Evolutionary conservation across 1,140 invertebrate species (phyloP).

Genomic region (Dendroctonus ponderosae): DNA sequence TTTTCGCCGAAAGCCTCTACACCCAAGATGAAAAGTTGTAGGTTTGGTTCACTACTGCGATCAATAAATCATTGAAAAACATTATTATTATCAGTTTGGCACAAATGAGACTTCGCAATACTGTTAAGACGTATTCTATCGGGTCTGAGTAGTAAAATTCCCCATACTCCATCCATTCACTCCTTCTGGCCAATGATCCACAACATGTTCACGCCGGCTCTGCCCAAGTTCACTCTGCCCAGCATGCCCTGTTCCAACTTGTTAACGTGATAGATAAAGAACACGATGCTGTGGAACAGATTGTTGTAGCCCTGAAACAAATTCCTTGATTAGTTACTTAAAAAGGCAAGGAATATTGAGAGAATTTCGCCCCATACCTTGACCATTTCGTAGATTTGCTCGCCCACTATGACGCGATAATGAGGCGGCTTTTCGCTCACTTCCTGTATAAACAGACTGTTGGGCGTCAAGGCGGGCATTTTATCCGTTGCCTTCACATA

Average conservation of each 20-base stretch:
- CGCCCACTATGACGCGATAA: conserved; percentile 66
- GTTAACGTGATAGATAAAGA: conserved; percentile 77
- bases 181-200: conserved; percentile 61
- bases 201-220: conserved; percentile 74
- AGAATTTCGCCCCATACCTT: conserved; percentile 53
- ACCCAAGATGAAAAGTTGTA: conserved; percentile 56
- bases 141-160: not conserved
- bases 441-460: conserved; percentile 58
- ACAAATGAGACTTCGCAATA: too few species aligned
- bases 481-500: conserved; percentile 61
- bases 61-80: not conserved
- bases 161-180: conserved; percentile 1
- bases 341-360: not conserved
- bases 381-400: conserved; percentile 63
- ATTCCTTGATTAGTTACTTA: conserved; percentile 1
- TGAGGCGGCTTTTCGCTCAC: conserved; percentile 67
- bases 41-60: too few species aligned
- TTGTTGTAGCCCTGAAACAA: conserved; percentile 75
- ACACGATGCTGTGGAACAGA: conserved; percentile 74
- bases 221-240: conserved; percentile 73
- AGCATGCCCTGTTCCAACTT: conserved; percentile 73
- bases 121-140: not conserved
- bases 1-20: conserved; percentile 96
- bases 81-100: not conserved
- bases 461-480: conserved; percentile 47